Base-by-base conservation (phyloP, 2,888 invertebrate genomes). In the Xanthia icteritia region DNA sequence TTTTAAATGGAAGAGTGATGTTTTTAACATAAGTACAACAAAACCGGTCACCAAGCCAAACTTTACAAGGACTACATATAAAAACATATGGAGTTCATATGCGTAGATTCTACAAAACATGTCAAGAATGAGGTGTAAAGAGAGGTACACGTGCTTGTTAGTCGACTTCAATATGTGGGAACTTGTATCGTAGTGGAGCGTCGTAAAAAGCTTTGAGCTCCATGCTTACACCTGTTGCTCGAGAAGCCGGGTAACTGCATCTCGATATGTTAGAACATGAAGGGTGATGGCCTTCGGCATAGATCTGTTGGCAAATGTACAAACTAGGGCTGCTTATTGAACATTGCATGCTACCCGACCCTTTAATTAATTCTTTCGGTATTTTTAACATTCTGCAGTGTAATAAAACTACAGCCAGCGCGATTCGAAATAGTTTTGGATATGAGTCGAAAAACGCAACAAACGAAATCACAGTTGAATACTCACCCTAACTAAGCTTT, bases 221-320 rank as follows among this genome's bases (percentile, higher is more conserved):
- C n/a, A 45, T 51, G 73, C 75, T 72, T 69, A 73, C 86, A 89
- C 87, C 89, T 89, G 89, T 88, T 89, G 84, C 84, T 67, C 63
- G 54, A 56, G 42, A 65, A 61, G 71, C 56, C 78, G 56, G 51
- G 51, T 68, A 68, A 74, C 60, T 74, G 45, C 48, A 61, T 73
- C 51, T 68, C 60, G 42, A 68, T 39, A 68, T 65, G 69, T 70
- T 51, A 31, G 20, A 39, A 54, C 27, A 65, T 39, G 45, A 54
- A 61, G 68, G 51, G 73, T 61, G 31, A 31, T 31, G 54, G 23
- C 68, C 70, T 69, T 51, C 27, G 60, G 9, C 56, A 36, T 36
- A 60, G 13, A 60, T 45, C 42, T 61, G 31, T 67, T 51, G 17
- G 58, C 42, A 45, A 64, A 23, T 45, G 36, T 42, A 63, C n/a